Evolutionary conservation across 2,113 vertebrate genomes (phyloP), one percentile per base, ranked within the genome.

Genomic region (Indri indri): DNA sequence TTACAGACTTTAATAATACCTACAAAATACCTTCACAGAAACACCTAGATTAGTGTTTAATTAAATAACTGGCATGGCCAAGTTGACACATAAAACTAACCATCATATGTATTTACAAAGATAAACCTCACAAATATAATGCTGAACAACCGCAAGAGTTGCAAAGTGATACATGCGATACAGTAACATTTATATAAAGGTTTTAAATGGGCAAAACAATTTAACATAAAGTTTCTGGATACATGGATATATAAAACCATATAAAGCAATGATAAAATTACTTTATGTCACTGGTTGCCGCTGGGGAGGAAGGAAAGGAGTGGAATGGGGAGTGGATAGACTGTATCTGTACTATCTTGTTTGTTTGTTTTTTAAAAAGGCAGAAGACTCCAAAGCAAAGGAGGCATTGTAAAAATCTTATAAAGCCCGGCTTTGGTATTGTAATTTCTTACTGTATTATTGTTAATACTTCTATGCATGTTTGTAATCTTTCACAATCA

Each of bases 321-420:
- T 30, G 59, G 18, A 84, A 84, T 13, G 59, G 7, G 37, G 12
- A 13, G 3, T 81, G 17, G 8, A 3, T 54, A 20, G 82, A 73
- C 6, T 45, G 0, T 42, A 59, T 59, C 42, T 88, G 6, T 54
- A 92, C 61, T 71, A 50, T 61, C 82, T 63, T 88, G 5, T 54
- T 22, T 47, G 7, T 47, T 50, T 71, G 3, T 81, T 86, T 81
- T 76, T 66, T 95, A 70, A 65, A 73, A 65, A 63, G 57, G 32
- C 13, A 70, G 88, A 40, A 90, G 54, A 73, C 47, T 88, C 45
- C 54, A 85, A 95, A 95, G 50, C 9, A 76, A 96, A 68, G 30
- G 27, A 95, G 74, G 30, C 54, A 74, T 45, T 57, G 40, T 81
- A 92, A 54, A 88, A 88, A 18, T 74, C 23, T 95, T 87, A 70